phyloP scores from a whole-genome alignment of 2,113 vertebrate species.

The Mustelus asterias region DNA sequence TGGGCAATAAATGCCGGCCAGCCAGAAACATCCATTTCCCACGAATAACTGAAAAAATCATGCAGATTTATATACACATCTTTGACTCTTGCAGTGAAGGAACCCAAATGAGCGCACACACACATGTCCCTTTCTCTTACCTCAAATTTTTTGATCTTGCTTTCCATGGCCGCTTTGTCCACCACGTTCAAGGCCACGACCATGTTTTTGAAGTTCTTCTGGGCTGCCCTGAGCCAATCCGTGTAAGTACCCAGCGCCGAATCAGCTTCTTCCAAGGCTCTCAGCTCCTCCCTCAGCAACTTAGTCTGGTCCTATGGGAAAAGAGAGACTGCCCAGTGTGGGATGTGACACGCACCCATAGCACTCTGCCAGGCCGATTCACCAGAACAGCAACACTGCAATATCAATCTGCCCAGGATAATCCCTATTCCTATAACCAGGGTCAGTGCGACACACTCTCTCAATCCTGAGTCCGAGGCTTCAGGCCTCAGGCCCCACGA shows the following conservation, averaged over 20 bases:
- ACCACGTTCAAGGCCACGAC: constrained; percentile 62
- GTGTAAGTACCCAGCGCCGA: constrained; percentile 68
- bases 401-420: not conserved
- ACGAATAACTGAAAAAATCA: not conserved
- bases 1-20: too few species aligned
- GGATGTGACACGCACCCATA: not conserved
- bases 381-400: not conserved
- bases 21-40: too few species aligned
- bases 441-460: not conserved
- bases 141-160: constrained; percentile 81
- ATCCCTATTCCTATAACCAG: too few species aligned
- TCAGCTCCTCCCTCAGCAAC: constrained; percentile 82
- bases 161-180: constrained; percentile 73
- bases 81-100: not conserved
- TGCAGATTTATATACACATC: not conserved
- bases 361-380: not conserved
- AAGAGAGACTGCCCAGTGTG: not conserved
- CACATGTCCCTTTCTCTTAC: constrained; percentile 51
- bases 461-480: too few species aligned
- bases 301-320: constrained; percentile 76
- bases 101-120: not conserved
- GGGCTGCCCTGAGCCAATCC: constrained; percentile 74
- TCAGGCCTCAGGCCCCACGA: not conserved
- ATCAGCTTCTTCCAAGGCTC: constrained; percentile 76
- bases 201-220: constrained; percentile 67